phyloP scores from a whole-genome alignment of 2,113 vertebrate genomes.

The Hipposideros armiger region DNA sequence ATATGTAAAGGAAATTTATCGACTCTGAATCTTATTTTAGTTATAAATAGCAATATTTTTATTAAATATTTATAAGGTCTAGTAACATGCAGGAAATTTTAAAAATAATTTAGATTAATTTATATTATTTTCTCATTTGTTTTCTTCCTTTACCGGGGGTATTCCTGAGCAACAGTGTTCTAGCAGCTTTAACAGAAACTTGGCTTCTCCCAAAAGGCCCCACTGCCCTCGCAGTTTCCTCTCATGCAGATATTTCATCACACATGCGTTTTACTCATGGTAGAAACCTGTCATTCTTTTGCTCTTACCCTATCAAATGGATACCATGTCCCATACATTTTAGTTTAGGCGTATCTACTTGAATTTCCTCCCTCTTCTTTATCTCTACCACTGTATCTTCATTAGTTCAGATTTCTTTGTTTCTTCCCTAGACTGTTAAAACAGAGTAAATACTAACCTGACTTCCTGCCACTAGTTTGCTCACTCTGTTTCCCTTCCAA shows the following conservation, averaged over 20 bases:
- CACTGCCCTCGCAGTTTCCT: neutral
- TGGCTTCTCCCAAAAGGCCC: neutral
- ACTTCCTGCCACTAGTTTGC: neutral
- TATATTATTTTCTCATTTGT: slow-evolving; percentile 38
- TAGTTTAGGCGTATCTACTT: neutral
- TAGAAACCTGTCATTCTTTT: neutral
- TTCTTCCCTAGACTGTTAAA: neutral
- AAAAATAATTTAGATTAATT: slow-evolving; percentile 46
- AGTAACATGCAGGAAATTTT: neutral
- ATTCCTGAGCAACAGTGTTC: neutral
- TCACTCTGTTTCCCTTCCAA: neutral
- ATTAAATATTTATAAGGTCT: slow-evolving; percentile 44
- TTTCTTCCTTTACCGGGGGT: slow-evolving; percentile 7
- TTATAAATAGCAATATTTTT: neutral
- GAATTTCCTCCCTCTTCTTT: neutral
- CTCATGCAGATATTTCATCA: neutral
- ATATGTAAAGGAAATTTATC: slow-evolving; percentile 43
- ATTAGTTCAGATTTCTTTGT: neutral
- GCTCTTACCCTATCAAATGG: neutral
- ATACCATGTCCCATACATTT: neutral
- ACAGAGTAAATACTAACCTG: neutral
- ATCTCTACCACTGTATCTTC: neutral
- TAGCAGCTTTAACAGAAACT: neutral
- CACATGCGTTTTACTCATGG: neutral
- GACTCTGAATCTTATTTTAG: neutral